These are phyloP conservation scores for Hyposmocoma kahamanoa DNA, from an alignment of 1,140 invertebrate species.

Conservation along the genomic window DNA sequence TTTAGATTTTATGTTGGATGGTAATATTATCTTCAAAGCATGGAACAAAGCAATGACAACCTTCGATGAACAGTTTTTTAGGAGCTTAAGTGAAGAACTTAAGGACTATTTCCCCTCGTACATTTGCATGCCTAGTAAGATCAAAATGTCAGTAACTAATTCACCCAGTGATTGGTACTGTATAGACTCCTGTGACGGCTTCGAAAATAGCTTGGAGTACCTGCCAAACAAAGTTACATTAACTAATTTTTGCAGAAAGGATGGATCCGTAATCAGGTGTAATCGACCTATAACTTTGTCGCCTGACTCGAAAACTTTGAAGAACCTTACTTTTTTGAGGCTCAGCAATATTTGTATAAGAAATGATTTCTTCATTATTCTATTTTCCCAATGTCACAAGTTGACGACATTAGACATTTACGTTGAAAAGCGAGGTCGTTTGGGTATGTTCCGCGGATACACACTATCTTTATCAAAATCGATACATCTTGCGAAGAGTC, in stretches of 20 bases:
- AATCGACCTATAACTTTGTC: slow-evolving; percentile 13
- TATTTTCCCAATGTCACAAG: slow-evolving; percentile 16
- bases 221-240: slow-evolving; percentile 19
- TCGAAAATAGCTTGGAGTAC: slow-evolving; percentile 10
- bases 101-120: slow-evolving; percentile 23
- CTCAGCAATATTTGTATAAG: slow-evolving; percentile 19
- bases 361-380: slow-evolving; percentile 15
- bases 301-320: slow-evolving; percentile 4
- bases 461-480: slow-evolving; percentile 11
- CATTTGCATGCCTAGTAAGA: slow-evolving; percentile 18
- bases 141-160: slow-evolving; percentile 13
- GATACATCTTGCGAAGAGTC: slow-evolving; percentile 12
- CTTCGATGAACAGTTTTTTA: slow-evolving; percentile 18
- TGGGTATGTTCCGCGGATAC: slow-evolving; percentile 6
- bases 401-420: slow-evolving; percentile 18
- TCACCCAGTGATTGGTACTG: slow-evolving; percentile 18
- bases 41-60: slow-evolving; percentile 17
- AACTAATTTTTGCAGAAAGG: slow-evolving; percentile 20
- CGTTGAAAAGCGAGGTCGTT: slow-evolving; percentile 10
- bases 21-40: slow-evolving; percentile 23
- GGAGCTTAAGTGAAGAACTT: slow-evolving; percentile 11
- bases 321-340: slow-evolving; percentile 16
- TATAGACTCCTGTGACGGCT: slow-evolving; percentile 18
- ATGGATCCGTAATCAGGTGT: slow-evolving; percentile 9
- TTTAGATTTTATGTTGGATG: slow-evolving; percentile 20